Evolutionary conservation across 1,140 invertebrate species (phyloP), one percentile per base, ranked within the genome.

Genomic region (Pogonus chalceus): DNA sequence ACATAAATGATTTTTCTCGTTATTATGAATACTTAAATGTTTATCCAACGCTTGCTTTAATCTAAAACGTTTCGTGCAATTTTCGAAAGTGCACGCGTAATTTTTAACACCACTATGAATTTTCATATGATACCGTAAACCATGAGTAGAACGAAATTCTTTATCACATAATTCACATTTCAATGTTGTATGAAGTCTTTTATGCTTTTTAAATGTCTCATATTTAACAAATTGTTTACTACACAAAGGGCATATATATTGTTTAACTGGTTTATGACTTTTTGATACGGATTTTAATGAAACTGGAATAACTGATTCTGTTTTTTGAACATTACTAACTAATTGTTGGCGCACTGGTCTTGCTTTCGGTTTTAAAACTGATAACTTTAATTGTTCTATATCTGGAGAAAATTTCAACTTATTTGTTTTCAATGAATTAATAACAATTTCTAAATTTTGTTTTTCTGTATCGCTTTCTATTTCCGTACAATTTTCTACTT

Each of bases 11-110:
- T 18, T 20, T 20, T 57, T 54, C 53, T 55, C 53, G 10, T 26
- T 21, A 10, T 55, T 52, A 63, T 83, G 81, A 0, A 79, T 66
- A 18, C 79, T 63, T 12, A 79, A 65, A 58, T 83, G 81, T 23
- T 49, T 49, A 4, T 21, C 22, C 7, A 49, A 18, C 47, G 47
- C 47, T 23, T 49, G 47, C 16, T 49, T 49, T 10, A 49, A 10
- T 10, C 10, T 49, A 16, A 49, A 49, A 4, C 47, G 47, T 20
- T 18, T 4, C 3, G 3, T 21, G 22, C 47, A 49, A 2, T 21
- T 12, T 10, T 49, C 47, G 10, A 21, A 22, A 4, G 18, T 10
- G 16, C 47, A 49, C 20, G 21, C 22, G 16, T 9, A 49, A 23
- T 49, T 23, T 18, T 49, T 49, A 12, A 49, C 21, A 4, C 47